These are phyloP conservation scores for Onthophagus sagittarius DNA, from an alignment of 2,888 invertebrate species.

Conservation along the genomic window DNA sequence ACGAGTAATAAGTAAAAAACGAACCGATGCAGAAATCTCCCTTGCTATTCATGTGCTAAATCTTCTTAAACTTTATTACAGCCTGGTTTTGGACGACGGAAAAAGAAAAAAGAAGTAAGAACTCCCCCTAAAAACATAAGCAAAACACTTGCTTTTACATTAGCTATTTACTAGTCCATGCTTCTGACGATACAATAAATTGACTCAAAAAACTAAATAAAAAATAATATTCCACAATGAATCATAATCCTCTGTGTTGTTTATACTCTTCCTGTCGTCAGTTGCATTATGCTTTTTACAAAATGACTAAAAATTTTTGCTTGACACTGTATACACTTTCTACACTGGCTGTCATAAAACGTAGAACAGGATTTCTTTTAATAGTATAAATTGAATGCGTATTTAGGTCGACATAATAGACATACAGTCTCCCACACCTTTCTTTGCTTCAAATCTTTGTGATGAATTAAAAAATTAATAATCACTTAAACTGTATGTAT, in stretches of 20 bases:
- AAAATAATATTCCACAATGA: not conserved
- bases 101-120: conserved; percentile 98
- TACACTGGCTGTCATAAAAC: conserved; percentile 4
- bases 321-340: conserved; percentile 15
- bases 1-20: conserved; percentile 21
- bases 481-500: not conserved
- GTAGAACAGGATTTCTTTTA: not conserved
- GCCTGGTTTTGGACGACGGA: conserved; percentile 93
- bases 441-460: not conserved
- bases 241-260: not conserved
- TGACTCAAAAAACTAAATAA: not conserved
- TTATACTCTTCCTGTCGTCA: conserved; percentile 19
- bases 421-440: not conserved
- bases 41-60: conserved; percentile 45
- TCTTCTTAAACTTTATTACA: conserved; percentile 58
- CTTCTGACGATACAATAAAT: conserved; percentile 42
- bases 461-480: not conserved
- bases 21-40: conserved; percentile 23
- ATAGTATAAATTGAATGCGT: not conserved
- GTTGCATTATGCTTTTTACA: conserved; percentile 22
- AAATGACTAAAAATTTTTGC: conserved; percentile 19
- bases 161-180: conserved; percentile 41
- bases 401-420: not conserved
- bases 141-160: conserved; percentile 45
- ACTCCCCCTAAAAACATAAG: conserved; percentile 51